Base-by-base conservation (phyloP, 92 coral and sea anemone genomes). In the Palythoa heliodiscus region DNA sequence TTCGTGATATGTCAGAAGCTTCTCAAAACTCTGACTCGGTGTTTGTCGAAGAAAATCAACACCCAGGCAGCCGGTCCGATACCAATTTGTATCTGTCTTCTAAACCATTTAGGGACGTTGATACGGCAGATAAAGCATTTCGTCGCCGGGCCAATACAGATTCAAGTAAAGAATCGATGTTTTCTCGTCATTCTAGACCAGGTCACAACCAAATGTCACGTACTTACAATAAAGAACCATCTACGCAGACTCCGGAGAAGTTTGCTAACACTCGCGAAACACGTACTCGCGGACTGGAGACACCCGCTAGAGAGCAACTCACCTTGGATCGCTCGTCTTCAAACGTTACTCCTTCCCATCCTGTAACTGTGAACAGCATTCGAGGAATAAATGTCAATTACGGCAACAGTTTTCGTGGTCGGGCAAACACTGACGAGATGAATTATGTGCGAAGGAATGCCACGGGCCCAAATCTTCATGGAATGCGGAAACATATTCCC, bases 301-400 rank as follows among this genome's bases (percentile, higher is more conserved):
- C 68, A 24, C 75, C 67, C 53, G 87, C 71, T 64, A 88, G 71
- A 69, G 92, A 88, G 17, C 89, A 87, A 5, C 92, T 85, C 52
- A 83, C 89, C 52, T 73, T 83, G 54, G 87, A 86, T 70, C 75
- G 77, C 72, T 73, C 91, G 19, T 72, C 76, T 38, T 82, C 86
- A 25, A 68, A 90, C 55, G 53, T 92, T 73, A 71, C 92, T 25
- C 92, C 88, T 57, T 60, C 95, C 5, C 98, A 90, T 22, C 93
- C 91, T 24, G 87, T 94, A 63, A 94, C 98, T 70, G 98, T 94
- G 9, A 94, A 94, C 61, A 90, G 93, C 29, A 79, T 92, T 55
- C 98, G 93, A 19, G 98, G 98, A 29, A 83, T 90, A 55, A 90
- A 91, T 29, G 63, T 29, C 25, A 77, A 87, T 37, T 89, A 82